Base-by-base conservation (phyloP, 1,140 invertebrate species). In the Steinernema khuongi region DNA sequence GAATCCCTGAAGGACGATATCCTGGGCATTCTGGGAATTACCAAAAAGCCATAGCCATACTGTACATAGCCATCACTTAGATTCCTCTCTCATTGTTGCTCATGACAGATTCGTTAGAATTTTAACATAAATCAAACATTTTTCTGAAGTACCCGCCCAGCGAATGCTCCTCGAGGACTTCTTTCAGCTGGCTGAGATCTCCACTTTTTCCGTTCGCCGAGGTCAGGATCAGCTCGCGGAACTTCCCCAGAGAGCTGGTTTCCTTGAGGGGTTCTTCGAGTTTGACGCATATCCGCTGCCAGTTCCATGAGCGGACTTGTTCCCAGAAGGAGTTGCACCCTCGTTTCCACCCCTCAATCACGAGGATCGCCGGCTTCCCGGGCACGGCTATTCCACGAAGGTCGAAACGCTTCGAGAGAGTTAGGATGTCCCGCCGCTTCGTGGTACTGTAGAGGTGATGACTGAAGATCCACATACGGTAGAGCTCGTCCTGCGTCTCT, bases 111-210 rank as follows among this genome's bases (percentile, higher is more conserved):
- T 60, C 50, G 50, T 60, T 60, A 60, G 50, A 60, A 22, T 60
- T 60, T 60, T 60, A 60, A 60, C 50, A 60, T 60, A 60, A 60
- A 60, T 60, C 50, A 60, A 60, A 60, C 50, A 60, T 60, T 60
- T 60, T 60, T 26, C 50, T 7, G 26, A 60, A 60, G 22, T 60
- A 60, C 50, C 4, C 50, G 11, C 50, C 50, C 4, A 60, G 50
- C 50, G 4, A 4, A 26, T 60, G 50, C 19, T 60, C 50, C 50
- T 60, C 50, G 19, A 60, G 50, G 26, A 60, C 50, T n/a, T 60
- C 50, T 26, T 22, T 60, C 50, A 60, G 50, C 26, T 60, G 50
- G 19, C 50, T 60, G 4, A 60, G 22, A 60, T 60, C 50, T 60
- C 50, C 50, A 22, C 50, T 60, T 60, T 60, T 60, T 7, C 50